Evolutionary conservation across 2,888 invertebrate species (phyloP), one percentile per base, ranked within the genome.

Genomic region (Axea sp.): DNA sequence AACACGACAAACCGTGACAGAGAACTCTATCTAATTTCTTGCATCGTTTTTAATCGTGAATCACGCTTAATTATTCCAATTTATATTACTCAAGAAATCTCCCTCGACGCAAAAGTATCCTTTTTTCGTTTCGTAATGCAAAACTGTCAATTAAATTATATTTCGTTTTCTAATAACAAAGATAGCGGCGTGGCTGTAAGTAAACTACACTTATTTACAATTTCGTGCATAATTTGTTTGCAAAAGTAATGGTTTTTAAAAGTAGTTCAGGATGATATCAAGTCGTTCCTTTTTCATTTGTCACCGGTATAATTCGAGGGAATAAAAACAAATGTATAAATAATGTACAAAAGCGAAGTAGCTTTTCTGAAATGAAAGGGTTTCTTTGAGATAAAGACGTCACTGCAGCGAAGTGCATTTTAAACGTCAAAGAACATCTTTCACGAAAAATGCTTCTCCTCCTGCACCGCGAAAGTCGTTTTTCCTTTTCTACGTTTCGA

Each of bases 1-100:
- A 65, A 51, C 53, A 65, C 53, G 65, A 65, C 65, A 55, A 65
- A 45, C 65, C 53, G 65, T 55, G 45, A 65, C 65, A 43, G 53
- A 53, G 45, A 65, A 45, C 53, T 53, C 45, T 53, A 65, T 65
- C 53, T 65, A 28, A 53, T 53, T 53, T 55, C 45, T 51, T 12
- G 30, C 19, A 65, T 65, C 53, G 45, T 43, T 55, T 55, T 53
- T 53, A 55, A 65, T 43, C 57, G 43, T 45, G 45, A 31, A 26
- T 14, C 17, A 7, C 33, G 45, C 26, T 45, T 59, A 43, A 59
- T 59, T 59, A 59, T 59, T 33, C 26, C 57, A 43, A 59, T 33
- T 43, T 33, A 59, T 43, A 33, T 59, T 14, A 8, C 33, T 9
- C 28, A 31, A 12, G 39, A 59, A 57, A 43, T 24, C 24, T 33